Base-by-base conservation (phyloP, 2,113 vertebrate genomes). In the Cyprinodon tularosa region DNA sequence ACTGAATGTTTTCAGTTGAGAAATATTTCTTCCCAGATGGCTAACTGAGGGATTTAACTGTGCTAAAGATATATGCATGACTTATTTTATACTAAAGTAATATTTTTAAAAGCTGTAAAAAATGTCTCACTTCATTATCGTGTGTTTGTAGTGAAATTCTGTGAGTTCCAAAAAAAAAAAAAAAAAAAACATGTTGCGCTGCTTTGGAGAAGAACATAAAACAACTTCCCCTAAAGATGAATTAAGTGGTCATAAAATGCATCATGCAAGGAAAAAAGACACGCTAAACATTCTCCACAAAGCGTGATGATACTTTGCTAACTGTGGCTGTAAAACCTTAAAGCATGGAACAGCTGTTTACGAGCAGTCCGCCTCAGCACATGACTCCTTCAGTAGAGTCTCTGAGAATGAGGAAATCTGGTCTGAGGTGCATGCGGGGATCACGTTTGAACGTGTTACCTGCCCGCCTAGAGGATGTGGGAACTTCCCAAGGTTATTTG, bases 401-500 rank as follows among this genome's bases (percentile, higher is more conserved):
- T 4, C 0, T 1, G 48, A 20, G 70, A 72, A 68, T 68, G 76
- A 78, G 76, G 70, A 78, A 78, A n/a, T 11, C 53, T 53, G 20
- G 15, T 42, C 11, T 48, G 13, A 2, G 13, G 29, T 15, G 29
- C 29, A 14, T 63, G 11, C 64, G 42, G 15, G 13, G 4, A 12
- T 20, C 15, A 47, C 20, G 65, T 69, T 64, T 2, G 44, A 65
- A 71, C 48, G 3, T 63, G 45, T 72, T 62, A 80, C 77, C 71
- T 74, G 63, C 40, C 62, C 38, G 69, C 6, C 42, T 10, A 42
- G 15, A 80, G 62, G 66, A 75, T 68, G 68, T 48, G n/a, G 68
- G 64, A 71, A 68, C 39, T 78, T 76, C 78, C 71, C 36, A 0
- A 22, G 13, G 29, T 3, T 47, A 17, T 70, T 65, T 62, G 71